These are phyloP conservation scores for Anolis apletophallus DNA, from an alignment of 2,797 vertebrate genomes.

Conservation along the genomic window DNA sequence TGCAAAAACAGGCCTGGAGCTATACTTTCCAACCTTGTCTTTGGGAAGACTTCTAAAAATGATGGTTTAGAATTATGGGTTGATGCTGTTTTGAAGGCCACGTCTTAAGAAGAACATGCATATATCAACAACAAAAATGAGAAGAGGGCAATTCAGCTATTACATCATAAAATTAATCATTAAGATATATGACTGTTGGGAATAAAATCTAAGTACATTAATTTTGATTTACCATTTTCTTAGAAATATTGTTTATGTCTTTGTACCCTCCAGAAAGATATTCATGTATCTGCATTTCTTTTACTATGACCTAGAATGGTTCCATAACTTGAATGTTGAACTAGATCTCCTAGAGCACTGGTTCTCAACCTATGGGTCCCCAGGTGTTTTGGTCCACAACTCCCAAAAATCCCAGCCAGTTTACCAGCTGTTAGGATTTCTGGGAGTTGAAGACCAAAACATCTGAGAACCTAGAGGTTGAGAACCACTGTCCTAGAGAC, in stretches of 20 bases:
- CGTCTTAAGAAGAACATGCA: conserved; percentile 5
- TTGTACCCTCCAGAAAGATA: conserved; percentile 38
- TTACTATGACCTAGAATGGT: conserved; percentile 22
- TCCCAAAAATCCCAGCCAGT: too few species aligned
- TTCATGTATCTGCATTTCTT: conserved; percentile 43
- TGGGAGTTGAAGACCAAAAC: too few species aligned
- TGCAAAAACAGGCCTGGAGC: too few species aligned
- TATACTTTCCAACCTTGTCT: neutral
- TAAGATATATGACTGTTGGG: conserved; percentile 39
- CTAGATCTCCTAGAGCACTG: too few species aligned
- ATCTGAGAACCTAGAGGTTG: too few species aligned
- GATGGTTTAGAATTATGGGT: neutral
- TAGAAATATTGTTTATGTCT: conserved; percentile 54
- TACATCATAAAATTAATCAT: conserved; percentile 44
- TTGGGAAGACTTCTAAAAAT: neutral
- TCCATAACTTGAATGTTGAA: too few species aligned
- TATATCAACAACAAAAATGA: neutral
- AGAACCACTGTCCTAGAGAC: too few species aligned
- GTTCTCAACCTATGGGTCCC: too few species aligned
- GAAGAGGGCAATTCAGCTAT: conserved; percentile 18
- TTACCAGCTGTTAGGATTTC: too few species aligned
- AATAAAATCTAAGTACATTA: neutral
- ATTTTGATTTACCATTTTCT: conserved; percentile 55
- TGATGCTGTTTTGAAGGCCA: conserved; percentile 22
- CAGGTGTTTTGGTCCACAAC: too few species aligned